Percentiles rank a stretch among this genome's conserved stretches.
Evolutionary conservation across 2,797 vertebrate species (phyloP).

Genomic region (Spinibarbus caldwelli): DNA sequence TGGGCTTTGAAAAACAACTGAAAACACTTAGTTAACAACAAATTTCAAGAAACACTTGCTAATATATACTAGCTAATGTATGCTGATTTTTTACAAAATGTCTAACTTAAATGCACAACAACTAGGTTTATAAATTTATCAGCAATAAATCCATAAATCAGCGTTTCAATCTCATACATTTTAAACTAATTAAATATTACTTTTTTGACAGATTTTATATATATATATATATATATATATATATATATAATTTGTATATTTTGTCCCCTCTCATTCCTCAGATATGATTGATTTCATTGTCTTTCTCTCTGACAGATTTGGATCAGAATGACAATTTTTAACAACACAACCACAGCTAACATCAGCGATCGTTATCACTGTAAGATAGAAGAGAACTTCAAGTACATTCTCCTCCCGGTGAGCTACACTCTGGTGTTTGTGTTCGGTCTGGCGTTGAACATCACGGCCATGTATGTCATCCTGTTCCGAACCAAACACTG

Average conservation of each 20-base stretch:
- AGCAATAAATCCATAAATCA: neutral
- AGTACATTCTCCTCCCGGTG: slow-evolving; percentile 90
- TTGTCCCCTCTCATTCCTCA: neutral
- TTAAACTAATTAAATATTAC: neutral
- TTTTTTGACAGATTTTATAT: too few relatives aligned
- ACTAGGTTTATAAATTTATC: neutral
- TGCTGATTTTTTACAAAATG: neutral
- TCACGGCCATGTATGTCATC: slow-evolving; percentile 85
- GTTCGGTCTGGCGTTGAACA: slow-evolving; percentile 87
- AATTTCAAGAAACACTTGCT: neutral
- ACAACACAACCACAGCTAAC: slow-evolving; percentile 47
- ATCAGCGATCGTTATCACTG: slow-evolving; percentile 76
- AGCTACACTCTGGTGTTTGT: slow-evolving; percentile 89
- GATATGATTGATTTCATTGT: neutral
- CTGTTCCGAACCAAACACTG: slow-evolving; percentile 89
- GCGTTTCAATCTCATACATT: neutral
- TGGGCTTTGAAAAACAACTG: neutral
- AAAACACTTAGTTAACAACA: neutral
- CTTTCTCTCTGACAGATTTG: slow-evolving; percentile 57
- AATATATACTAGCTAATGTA: neutral
- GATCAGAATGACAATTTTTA: slow-evolving; percentile 60
- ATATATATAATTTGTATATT: neutral
- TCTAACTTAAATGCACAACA: neutral
- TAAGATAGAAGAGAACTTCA: slow-evolving; percentile 88
- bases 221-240: too few relatives aligned